Conservation (phyloP, 2,797 vertebrate species). For the Fringilla coelebs region DNA sequence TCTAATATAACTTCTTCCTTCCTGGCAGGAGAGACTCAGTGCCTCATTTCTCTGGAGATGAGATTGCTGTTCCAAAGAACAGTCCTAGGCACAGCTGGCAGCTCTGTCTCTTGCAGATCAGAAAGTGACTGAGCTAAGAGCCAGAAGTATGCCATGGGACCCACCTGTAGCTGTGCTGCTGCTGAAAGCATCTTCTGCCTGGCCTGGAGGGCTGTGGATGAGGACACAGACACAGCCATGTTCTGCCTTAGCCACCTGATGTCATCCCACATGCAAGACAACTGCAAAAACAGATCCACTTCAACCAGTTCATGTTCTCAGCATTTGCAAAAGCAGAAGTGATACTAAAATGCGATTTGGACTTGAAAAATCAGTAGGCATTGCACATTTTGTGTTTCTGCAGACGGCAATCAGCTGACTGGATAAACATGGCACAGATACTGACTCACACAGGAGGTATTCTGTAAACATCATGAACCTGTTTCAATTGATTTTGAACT, state of each 20-base stretch:
- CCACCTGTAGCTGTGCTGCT: slow-evolving; percentile 92
- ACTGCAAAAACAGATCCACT: slow-evolving; percentile 75
- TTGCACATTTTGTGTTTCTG: neutral
- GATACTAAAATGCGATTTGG: neutral
- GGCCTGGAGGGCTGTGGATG: slow-evolving; percentile 90
- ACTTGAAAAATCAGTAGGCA: neutral
- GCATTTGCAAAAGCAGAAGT: neutral
- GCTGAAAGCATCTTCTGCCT: slow-evolving; percentile 95
- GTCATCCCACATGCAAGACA: slow-evolving; percentile 98
- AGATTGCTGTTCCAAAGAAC: neutral
- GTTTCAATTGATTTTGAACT: neutral
- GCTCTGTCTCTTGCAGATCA: neutral
- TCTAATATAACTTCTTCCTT: neutral
- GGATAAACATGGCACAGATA: neutral
- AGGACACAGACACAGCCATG: slow-evolving; percentile 87
- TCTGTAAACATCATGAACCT: neutral
- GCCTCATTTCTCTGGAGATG: neutral
- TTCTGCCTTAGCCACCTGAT: slow-evolving; percentile 94
- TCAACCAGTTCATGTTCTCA: neutral
- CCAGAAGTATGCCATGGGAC: neutral
- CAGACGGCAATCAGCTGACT: neutral
- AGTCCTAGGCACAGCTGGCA: neutral
- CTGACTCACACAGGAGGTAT: neutral
- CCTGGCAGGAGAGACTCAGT: neutral
- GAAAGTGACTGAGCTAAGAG: neutral